Conservation (phyloP, 2,797 vertebrate genomes). For the Mareca penelope region DNA sequence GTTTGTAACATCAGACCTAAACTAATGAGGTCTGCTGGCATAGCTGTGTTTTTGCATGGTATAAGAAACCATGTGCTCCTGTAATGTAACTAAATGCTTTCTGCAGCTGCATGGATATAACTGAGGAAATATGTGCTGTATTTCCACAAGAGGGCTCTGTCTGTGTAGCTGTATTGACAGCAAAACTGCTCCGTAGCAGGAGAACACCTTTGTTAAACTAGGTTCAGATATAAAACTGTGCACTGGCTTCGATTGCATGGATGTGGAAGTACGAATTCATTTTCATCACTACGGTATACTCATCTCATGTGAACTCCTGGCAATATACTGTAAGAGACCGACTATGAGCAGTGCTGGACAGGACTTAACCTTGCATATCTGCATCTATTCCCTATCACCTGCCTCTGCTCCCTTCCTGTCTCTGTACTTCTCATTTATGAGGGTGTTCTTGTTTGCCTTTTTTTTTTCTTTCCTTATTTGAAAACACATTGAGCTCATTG, state of each 20-base stretch:
- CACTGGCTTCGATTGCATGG: neutral
- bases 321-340: rapidly evolving
- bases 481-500: neutral
- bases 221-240: rapidly evolving
- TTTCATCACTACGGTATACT: neutral
- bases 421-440: neutral
- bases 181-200: neutral
- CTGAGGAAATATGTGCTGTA: neutral
- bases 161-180: rapidly evolving
- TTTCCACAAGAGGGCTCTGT: neutral
- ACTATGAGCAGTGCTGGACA: neutral
- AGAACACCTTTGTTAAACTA: rapidly evolving
- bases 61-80: neutral
- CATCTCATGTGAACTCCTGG: neutral
- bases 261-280: neutral
- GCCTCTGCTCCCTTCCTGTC: neutral
- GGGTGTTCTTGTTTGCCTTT: neutral
- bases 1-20: neutral
- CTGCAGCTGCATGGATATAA: neutral
- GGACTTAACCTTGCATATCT: neutral
- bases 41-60: neutral
- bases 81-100: neutral
- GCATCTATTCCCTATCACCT: neutral
- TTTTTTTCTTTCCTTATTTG: neutral
- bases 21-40: rapidly evolving